Evolutionary conservation across 1,140 invertebrate species (phyloP), one percentile per base, ranked within the genome.

Genomic region (Cydia strobilella): DNA sequence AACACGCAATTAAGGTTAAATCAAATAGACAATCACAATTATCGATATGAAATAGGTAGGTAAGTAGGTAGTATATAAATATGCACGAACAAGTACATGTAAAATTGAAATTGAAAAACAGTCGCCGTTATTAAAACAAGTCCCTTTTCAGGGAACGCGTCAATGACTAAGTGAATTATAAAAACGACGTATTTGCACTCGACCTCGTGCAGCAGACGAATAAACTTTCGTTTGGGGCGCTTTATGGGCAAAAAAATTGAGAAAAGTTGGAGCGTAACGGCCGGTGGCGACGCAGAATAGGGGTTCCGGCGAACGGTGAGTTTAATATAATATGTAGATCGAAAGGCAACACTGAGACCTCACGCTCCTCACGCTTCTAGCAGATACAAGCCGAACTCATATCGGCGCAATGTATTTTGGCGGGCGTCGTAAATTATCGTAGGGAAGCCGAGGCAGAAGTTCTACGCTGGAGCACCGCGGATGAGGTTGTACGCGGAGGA

Each of bases 251-350:
- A 85, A 93, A 91, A 93, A 93, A 91, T 91, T 93, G 87, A 85
- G 87, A 91, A 92, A 93, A 91, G 90, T 91, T 91, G 80, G 82
- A 86, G 82, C 86, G 86, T 90, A 90, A 93, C 89, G 91, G 90
- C 87, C 88, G 88, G 89, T 87, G 84, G 86, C 85, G 84, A 82
- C 83, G 85, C 76, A 77, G 84, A 82, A 77, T 79, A 81, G 82
- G 82, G 85, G 80, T 82, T 35, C 77, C 72, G 73, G 82, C 79
- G 84, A 81, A 80, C 81, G 86, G 79, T 74, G 84, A 85, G 77
- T 92, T 92, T 92, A 92, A 92, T 92, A 92, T 92, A 92, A 91
- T 92, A 92, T 92, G 90, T 90, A 92, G 91, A 92, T 92, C 88
- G 89, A 88, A 90, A 84, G 85, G 81, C 84, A 82, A 83, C 85